Evolutionary conservation across 1,140 invertebrate species (phyloP).

Genomic region (Euura lappo): DNA sequence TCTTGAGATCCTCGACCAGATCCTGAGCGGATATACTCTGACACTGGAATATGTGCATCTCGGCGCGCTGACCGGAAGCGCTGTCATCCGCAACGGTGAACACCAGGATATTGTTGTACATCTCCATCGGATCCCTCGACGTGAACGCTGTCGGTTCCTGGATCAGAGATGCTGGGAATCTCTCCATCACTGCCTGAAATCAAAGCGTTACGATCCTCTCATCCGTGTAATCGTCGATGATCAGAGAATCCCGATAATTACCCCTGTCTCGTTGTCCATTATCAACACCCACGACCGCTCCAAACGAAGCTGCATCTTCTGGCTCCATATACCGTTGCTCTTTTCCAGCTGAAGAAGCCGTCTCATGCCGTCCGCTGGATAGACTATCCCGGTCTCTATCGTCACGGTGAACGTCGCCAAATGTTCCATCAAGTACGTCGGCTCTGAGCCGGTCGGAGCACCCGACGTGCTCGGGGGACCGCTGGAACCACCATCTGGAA

Average conservation of each 20-base stretch:
- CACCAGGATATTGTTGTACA: conserved; percentile 98
- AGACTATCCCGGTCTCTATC: conserved; percentile 84
- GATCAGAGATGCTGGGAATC: conserved; percentile 90
- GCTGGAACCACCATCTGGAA: conserved; percentile 43
- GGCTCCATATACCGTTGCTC: conserved; percentile 98
- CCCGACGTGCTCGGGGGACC: conserved; percentile 47
- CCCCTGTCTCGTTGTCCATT: conserved; percentile 95
- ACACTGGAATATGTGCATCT: conserved; percentile 99
- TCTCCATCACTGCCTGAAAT: conserved; percentile 90
- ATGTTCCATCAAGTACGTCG: conserved; percentile 92
- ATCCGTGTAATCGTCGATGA: conserved; percentile 11
- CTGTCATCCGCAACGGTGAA: conserved; percentile 85
- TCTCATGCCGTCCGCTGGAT: conserved; percentile 94
- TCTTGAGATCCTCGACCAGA: conserved; percentile 85
- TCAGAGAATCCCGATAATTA: conserved; percentile 61
- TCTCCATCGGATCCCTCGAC: conserved; percentile 93
- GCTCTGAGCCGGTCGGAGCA: conserved; percentile 65
- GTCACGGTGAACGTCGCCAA: conserved; percentile 97
- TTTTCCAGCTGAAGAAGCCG: conserved; percentile 95
- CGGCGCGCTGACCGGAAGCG: conserved; percentile 71
- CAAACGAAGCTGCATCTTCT: conserved; percentile 93
- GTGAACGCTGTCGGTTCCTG: conserved; percentile 96
- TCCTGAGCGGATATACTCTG: conserved; percentile 85
- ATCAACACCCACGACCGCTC: conserved; percentile 91
- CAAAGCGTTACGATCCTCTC: conserved; percentile 17